Conservation (phyloP, 2,797 vertebrate species). For the Halcyon leucocephala region DNA sequence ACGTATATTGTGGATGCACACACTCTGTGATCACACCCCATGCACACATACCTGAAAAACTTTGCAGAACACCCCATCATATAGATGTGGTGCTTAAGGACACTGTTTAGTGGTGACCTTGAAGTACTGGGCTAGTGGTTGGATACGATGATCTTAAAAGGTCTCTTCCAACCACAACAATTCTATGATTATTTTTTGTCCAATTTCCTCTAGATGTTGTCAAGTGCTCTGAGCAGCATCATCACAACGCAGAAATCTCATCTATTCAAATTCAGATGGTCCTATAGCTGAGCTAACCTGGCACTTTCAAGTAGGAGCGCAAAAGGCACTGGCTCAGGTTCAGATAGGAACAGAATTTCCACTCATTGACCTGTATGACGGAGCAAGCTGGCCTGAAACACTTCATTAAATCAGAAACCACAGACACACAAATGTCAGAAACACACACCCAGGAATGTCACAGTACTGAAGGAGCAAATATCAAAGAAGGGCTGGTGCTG, state of each 20-base stretch:
- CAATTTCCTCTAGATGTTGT: not conserved
- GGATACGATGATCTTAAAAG: too few relatives aligned
- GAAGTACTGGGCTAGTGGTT: too few relatives aligned
- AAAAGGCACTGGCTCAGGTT: not conserved
- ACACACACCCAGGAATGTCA: not conserved
- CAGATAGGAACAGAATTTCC: not conserved
- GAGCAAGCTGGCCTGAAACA: not conserved
- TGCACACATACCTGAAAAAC: rapidly evolving
- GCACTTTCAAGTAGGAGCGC: not conserved
- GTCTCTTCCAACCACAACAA: too few relatives aligned
- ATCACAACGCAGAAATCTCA: not conserved
- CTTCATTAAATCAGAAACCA: not conserved
- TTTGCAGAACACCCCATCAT: not conserved
- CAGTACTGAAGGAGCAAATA: not conserved
- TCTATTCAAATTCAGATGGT: not conserved
- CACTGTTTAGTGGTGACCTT: too few relatives aligned
- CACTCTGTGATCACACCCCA: not conserved
- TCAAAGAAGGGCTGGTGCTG: not conserved
- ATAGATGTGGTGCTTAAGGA: too few relatives aligned
- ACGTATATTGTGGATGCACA: rapidly evolving
- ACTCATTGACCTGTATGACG: rapidly evolving
- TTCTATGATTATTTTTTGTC: too few relatives aligned
- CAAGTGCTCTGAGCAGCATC: not conserved
- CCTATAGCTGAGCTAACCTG: not conserved
- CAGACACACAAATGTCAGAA: not conserved